Conservation (phyloP, 2,888 invertebrate genomes). For the Macrosiphum euphorbiae region DNA sequence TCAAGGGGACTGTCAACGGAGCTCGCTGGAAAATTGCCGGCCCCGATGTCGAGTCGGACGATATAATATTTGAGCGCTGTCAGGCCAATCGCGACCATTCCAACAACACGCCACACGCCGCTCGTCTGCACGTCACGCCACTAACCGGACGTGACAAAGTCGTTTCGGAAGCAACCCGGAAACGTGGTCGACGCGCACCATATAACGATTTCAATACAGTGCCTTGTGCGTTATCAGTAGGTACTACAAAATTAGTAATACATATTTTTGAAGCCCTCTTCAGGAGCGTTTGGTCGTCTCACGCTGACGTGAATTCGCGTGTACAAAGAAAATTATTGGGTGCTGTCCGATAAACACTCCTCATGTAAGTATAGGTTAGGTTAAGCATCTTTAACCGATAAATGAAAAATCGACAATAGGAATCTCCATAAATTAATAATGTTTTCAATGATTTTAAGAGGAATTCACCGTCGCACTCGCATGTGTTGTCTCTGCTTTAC, state of each 20-base stretch:
- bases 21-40: neutral
- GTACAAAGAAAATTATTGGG: neutral
- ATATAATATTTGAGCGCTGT: constrained; percentile 37
- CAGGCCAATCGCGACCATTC: neutral
- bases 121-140: constrained; percentile 16
- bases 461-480: too few relatives aligned
- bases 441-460: neutral
- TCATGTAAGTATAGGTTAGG: neutral
- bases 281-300: neutral
- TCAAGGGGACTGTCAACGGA: constrained; percentile 4
- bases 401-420: neutral
- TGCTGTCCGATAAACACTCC: neutral
- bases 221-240: neutral
- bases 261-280: neutral
- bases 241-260: neutral
- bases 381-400: neutral
- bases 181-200: constrained; percentile 19
- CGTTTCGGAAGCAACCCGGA: constrained; percentile 37
- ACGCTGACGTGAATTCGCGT: neutral
- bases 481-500: too few relatives aligned
- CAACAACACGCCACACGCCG: neutral
- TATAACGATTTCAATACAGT: neutral
- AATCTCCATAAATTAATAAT: neutral
- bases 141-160: constrained; percentile 43
- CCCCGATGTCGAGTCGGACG: neutral